A percentile compares a stretch with the other conserved stretches of the same genome.
These are phyloP conservation scores for Monoplex corrugatus DNA, from an alignment of 2,888 invertebrate genomes.

Conservation along the genomic window DNA sequence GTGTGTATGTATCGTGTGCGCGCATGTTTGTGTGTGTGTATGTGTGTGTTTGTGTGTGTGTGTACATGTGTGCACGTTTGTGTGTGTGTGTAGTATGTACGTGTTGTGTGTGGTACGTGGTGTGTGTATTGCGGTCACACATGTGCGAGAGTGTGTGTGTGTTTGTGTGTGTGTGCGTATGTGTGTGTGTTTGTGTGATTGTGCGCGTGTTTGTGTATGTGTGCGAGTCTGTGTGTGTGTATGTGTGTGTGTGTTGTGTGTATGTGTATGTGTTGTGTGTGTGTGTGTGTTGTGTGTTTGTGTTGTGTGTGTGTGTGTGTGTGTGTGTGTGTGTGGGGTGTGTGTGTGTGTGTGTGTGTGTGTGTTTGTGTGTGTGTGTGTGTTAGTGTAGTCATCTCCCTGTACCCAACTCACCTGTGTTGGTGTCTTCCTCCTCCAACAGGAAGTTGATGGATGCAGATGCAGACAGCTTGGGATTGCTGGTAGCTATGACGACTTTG, in stretches of 20 bases:
- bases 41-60: not conserved
- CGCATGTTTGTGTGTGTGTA: too few relatives aligned
- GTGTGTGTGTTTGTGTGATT: not conserved
- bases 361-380: not conserved
- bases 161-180: not conserved
- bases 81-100: too few relatives aligned
- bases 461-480: conserved; percentile 42
- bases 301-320: too few relatives aligned
- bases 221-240: not conserved
- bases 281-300: too few relatives aligned
- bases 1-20: not conserved
- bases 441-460: conserved; percentile 42
- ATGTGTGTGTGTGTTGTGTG: not conserved
- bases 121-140: too few relatives aligned
- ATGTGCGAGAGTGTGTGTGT: too few relatives aligned
- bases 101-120: too few relatives aligned
- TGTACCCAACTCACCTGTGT: conserved; percentile 2
- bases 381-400: not conserved
- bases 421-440: conserved; percentile 43
- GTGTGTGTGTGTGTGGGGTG: not conserved
- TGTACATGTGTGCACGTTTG: too few relatives aligned
- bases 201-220: not conserved
- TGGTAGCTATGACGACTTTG: conserved; percentile 69
- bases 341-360: not conserved
- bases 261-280: not conserved